phyloP scores from a whole-genome alignment of 2,888 invertebrate species.

The Digitonthophagus gazella region DNA sequence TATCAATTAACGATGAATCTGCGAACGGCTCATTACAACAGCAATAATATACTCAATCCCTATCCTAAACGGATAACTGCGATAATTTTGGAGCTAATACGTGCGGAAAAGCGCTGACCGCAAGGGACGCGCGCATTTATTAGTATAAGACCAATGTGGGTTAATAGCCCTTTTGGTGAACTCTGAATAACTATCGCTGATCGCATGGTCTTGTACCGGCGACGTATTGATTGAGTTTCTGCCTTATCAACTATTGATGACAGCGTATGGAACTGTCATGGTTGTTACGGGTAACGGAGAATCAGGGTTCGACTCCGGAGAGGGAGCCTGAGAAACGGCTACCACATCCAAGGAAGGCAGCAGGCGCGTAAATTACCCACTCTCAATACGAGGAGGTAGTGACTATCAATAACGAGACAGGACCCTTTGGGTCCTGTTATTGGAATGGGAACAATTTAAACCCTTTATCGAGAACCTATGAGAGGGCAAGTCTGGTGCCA shows the following conservation, averaged over 20 bases:
- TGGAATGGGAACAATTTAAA: constrained; percentile 51
- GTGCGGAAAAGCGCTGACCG: constrained; percentile 19
- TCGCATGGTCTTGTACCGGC: constrained; percentile 55
- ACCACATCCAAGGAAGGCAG: constrained; percentile 72
- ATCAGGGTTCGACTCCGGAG: constrained; percentile 74
- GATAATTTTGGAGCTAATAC: constrained; percentile 24
- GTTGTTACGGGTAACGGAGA: constrained; percentile 70
- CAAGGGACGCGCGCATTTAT: constrained; percentile 14
- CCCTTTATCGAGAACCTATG: constrained; percentile 58
- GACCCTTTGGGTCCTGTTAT: constrained; percentile 59
- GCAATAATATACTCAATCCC: constrained; percentile 51
- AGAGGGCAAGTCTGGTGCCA: constrained; percentile 65
- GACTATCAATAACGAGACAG: constrained; percentile 67
- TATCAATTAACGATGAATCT: constrained; percentile 58
- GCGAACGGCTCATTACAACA: constrained; percentile 63
- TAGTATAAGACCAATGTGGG: constrained; percentile 16
- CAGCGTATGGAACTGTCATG: constrained; percentile 66
- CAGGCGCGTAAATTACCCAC: constrained; percentile 67
- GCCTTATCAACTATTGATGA: constrained; percentile 69
- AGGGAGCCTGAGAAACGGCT: too few species aligned
- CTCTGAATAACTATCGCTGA: constrained; percentile 26
- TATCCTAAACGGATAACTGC: constrained; percentile 18
- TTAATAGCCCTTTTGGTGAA: constrained; percentile 11
- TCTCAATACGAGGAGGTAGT: constrained; percentile 61
- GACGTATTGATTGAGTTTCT: constrained; percentile 65